Base-by-base conservation (phyloP, 1,140 invertebrate species). In the Brachionus koreanus region DNA sequence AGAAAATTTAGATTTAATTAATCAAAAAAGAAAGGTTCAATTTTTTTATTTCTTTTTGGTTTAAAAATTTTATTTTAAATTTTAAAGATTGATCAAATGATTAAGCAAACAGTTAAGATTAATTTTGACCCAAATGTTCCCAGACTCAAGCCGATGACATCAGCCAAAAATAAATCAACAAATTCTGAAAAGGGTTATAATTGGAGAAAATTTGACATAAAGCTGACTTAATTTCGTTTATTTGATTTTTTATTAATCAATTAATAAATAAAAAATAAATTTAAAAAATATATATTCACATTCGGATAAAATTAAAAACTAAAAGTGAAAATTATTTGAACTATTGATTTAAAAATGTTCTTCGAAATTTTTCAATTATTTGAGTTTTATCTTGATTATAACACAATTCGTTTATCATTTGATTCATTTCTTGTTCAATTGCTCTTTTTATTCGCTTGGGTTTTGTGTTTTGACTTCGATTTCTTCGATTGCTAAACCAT, bases 401-500 rank as follows among this genome's bases (percentile, higher is more conserved):
- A 10, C 7, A 46, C 5, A 79, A 12, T 12, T 79, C 76, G 5
- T 79, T 57, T 9, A 39, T 25, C 16, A 79, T 79, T 23, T 42
- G 6, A 43, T 12, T 61, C 76, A 79, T 79, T 79, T 79, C 76
- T 13, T 79, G 57, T 52, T 67, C 61, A 19, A 82, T 35, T 16
- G 33, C 57, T 46, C 79, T 25, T 69, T 43, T 82, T 13, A 46
- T 65, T 16, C 86, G 84, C 83, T 87, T 87, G 12, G 87, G 87
- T 12, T 85, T 85, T 7, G 87, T 87, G 83, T 87, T 87, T 83
- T 87, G 85, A 82, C 85, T 86, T 33, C 87, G 84, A 82, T 87
- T 87, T 43, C 87, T 84, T 83, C 87, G 86, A 83, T 87, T 87
- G 2, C 86, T 86, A 83, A 87, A 87, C 87, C 87, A 87, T 6